Evolutionary conservation across 2,113 vertebrate species (phyloP).

Genomic region (Hypomesus transpacificus): DNA sequence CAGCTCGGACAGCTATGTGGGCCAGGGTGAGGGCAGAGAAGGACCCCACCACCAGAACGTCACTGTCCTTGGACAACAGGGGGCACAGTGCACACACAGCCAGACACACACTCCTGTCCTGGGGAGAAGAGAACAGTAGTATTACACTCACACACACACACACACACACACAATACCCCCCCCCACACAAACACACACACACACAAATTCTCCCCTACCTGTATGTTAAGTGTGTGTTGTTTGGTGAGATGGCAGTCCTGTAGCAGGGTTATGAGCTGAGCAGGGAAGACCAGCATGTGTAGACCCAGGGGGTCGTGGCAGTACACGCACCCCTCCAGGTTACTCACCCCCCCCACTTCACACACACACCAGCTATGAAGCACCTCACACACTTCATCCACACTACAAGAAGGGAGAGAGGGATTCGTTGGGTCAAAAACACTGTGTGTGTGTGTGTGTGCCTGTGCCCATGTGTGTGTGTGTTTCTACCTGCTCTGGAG

Average conservation of each 20-base stretch:
- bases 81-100: conserved; percentile 76
- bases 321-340: conserved; percentile 66
- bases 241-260: conserved; percentile 66
- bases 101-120: conserved; percentile 88
- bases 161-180: not conserved
- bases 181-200: not conserved
- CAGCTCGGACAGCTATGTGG: conserved; percentile 73
- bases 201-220: not conserved
- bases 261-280: conserved; percentile 69
- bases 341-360: conserved; percentile 64
- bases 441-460: not conserved
- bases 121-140: conserved; percentile 3
- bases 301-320: conserved; percentile 81
- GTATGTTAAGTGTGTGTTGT: conserved; percentile 74
- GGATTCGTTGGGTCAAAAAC: not conserved
- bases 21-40: conserved; percentile 81
- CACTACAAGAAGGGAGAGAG: conserved; percentile 58
- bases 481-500: conserved; percentile 76
- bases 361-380: conserved; percentile 69
- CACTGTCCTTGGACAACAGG: conserved; percentile 71
- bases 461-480: conserved; percentile 4
- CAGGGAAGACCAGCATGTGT: conserved; percentile 82
- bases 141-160: conserved; percentile 8
- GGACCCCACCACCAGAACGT: conserved; percentile 77
- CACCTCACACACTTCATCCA: conserved; percentile 71